Evolutionary conservation across 2,888 invertebrate genomes (phyloP).

Genomic region (Calliopum simillimum): DNA sequence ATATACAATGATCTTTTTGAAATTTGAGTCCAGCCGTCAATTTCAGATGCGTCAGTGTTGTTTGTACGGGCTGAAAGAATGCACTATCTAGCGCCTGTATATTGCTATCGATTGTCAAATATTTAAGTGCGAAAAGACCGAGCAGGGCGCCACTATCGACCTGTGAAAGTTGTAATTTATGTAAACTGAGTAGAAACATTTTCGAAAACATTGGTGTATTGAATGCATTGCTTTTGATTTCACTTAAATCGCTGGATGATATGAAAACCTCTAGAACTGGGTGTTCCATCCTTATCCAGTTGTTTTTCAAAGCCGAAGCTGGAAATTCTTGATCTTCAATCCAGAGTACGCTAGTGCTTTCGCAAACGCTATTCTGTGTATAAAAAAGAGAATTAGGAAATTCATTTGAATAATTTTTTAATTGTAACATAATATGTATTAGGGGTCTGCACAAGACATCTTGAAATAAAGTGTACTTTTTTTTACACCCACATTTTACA

Average conservation of each 20-base stretch:
- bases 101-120: slow-evolving; percentile 51
- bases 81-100: slow-evolving; percentile 48
- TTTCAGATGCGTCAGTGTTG: slow-evolving; percentile 51
- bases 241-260: slow-evolving; percentile 42
- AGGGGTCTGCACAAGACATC: too few species aligned
- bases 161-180: slow-evolving; percentile 44
- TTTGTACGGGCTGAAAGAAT: slow-evolving; percentile 60
- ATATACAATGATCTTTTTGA: slow-evolving; percentile 47
- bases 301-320: background rate
- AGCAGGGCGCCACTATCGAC: slow-evolving; percentile 55
- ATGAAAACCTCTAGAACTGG: slow-evolving; percentile 50
- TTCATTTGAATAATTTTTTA: too few species aligned
- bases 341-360: slow-evolving; percentile 42
- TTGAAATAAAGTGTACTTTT: too few species aligned
- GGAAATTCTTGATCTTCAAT: slow-evolving; percentile 48
- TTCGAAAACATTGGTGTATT: slow-evolving; percentile 52
- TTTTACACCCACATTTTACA: too few species aligned
- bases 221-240: slow-evolving; percentile 55
- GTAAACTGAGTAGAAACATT: slow-evolving; percentile 49
- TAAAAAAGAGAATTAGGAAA: background rate
- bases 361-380: slow-evolving; percentile 44
- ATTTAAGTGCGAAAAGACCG: slow-evolving; percentile 53
- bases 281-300: slow-evolving; percentile 34
- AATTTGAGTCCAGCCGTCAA: slow-evolving; percentile 50
- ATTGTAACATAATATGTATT: too few species aligned